These are phyloP conservation scores for Ptychoptera albimana DNA, from an alignment of 2,888 invertebrate genomes.

Conservation along the genomic window DNA sequence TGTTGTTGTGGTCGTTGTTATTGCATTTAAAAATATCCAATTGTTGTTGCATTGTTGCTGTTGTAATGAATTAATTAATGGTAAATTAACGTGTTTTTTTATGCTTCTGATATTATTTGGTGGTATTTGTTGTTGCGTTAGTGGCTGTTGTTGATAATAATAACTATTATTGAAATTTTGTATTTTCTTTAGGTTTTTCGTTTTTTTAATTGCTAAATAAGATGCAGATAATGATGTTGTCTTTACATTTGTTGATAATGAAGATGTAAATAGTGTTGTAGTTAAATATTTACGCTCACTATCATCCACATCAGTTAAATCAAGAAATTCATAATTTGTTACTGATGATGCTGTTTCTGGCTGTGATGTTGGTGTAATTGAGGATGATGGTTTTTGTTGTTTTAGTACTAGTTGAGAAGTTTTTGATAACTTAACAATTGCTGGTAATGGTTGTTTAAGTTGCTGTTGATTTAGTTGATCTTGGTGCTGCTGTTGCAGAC, in stretches of 20 bases:
- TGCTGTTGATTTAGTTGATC: too few species aligned
- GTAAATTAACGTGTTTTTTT: background rate
- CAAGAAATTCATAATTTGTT: slow-evolving; percentile 47
- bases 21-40: background rate
- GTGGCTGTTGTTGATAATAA: background rate
- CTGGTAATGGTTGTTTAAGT: too few species aligned
- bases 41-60: slow-evolving; percentile 6
- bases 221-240: slow-evolving; percentile 4
- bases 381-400: slow-evolving; percentile 1
- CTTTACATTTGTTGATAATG: slow-evolving; percentile 7
- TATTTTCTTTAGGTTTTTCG: background rate
- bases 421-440: too few species aligned
- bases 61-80: slow-evolving; percentile 5
- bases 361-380: slow-evolving; percentile 14
- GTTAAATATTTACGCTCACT: slow-evolving; percentile 46
- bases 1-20: background rate
- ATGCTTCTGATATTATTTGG: too few species aligned
- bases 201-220: too few species aligned
- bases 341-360: slow-evolving; percentile 19
- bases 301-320: slow-evolving; percentile 55
- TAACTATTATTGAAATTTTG: slow-evolving; percentile 5
- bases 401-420: too few species aligned
- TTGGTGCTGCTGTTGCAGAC: too few species aligned
- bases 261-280: slow-evolving; percentile 36
- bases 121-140: background rate